phyloP scores from a whole-genome alignment of 2,888 invertebrate genomes.

The Calameuta idolon region DNA sequence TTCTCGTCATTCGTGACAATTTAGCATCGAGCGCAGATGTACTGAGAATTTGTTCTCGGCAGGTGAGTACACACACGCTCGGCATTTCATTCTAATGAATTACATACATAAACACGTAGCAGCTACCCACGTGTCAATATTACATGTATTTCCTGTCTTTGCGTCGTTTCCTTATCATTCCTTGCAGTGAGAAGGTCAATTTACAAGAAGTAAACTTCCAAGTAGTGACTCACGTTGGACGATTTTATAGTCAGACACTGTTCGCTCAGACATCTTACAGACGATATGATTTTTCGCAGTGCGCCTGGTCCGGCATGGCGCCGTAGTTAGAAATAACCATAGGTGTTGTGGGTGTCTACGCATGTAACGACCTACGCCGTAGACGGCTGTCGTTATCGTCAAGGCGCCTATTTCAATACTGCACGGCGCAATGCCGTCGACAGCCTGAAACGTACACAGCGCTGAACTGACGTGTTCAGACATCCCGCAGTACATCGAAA shows the following conservation, averaged over 20 bases:
- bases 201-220: not conserved
- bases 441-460: too few species aligned
- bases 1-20: not conserved
- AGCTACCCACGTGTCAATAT: not conserved
- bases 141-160: not conserved
- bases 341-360: too few species aligned
- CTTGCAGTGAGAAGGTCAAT: not conserved
- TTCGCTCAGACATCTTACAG: not conserved
- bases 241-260: not conserved
- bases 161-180: not conserved
- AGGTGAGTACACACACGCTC: not conserved
- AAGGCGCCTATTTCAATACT: too few species aligned
- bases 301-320: too few species aligned
- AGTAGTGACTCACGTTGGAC: not conserved
- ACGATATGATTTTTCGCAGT: too few species aligned
- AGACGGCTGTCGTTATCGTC: too few species aligned
- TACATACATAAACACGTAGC: not conserved
- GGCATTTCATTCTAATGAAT: not conserved
- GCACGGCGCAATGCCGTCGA: too few species aligned
- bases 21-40: not conserved
- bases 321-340: too few species aligned
- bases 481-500: too few species aligned
- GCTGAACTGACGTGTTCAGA: too few species aligned
- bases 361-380: too few species aligned
- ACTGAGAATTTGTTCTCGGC: not conserved